Base-by-base conservation (phyloP, 2,113 vertebrate genomes). In the Psilopogon haemacephalus region DNA sequence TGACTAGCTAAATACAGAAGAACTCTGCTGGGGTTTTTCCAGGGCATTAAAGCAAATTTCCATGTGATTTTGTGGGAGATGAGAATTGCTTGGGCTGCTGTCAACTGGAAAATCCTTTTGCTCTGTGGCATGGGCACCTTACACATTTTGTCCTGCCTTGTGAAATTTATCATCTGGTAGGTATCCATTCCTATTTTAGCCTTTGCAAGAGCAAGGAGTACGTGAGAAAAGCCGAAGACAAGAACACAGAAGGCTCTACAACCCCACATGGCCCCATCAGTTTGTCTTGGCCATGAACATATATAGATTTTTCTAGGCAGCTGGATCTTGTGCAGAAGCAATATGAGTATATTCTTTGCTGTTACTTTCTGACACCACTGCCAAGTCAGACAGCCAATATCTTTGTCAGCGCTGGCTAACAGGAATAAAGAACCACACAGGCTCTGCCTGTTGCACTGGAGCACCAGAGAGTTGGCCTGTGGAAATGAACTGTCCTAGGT, bases 1-100 rank as follows among this genome's bases (percentile, higher is more conserved):
- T 96, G 94, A 94, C 77, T 44, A 83, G 70, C 71, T 89, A 79
- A 95, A 90, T 85, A 35, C n/a, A 84, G 90, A 93, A 65, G 70
- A 93, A 84, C 54, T 85, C 64, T 20, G 16, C 67, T 81, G 76
- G 1, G 18, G 11, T 86, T 95, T 94, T 94, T 89, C 84, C 92
- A 93, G 54, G 64, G 54, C 58, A 94, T 62, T 91, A 83, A 84
- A 90, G 46, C 69, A 85, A 67, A 88, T 89, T 95, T 96, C 92
- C 93, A 78, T 63, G 48, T 86, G 89, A 86, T 32, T 70, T 67
- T 46, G 33, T 77, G 72, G 89, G 27, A 88, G 24, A 70, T 80
- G 70, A 91, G 26, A 76, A 6, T 33, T 59, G 20, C 71, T 62
- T 87, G 33, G 32, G 18, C 59, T 79, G 28, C 67, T 89, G 0